Evolutionary conservation across 2,113 vertebrate species (phyloP), one percentile per base, ranked within the genome.

Genomic region (Crotophaga sulcirostris): DNA sequence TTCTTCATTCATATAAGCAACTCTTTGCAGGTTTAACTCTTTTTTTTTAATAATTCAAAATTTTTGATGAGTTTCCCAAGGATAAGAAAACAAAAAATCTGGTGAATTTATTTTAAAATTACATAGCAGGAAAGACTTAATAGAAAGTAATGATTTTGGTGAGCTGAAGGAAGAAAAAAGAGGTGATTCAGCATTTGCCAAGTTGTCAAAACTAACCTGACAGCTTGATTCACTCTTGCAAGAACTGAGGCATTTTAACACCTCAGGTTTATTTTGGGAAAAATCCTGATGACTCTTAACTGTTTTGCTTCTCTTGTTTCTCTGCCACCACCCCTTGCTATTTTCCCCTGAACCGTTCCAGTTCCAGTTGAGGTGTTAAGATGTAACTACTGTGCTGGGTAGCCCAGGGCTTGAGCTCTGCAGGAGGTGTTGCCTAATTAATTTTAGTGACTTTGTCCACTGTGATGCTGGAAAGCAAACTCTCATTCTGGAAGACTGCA

Each of bases 281-380:
- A 88, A 88, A 38, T 67, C 73, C 47, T 67, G 38, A 31, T 42
- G 54, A 44, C 20, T 80, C 63, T 76, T 63, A 79, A 80, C 63
- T 76, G 44, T 51, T 86, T 47, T 84, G 38, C 38, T 84, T 42
- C 52, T 67, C 28, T 18, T 59, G 12, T 73, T 82, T 33, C 44
- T 52, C 54, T 84, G 40, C 68, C 10, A 31, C 72, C 76, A 79
- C 87, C 40, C 5, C 2, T 47, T 75, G 68, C 73, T 90, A 28
- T 84, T 92, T 87, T 54, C 17, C 45, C 63, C 52, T 34, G 54
- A 64, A 59, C 21, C n/a, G 33, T 74, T 85, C 51, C 55, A 85
- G 52, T 31, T 94, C 78, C 78, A 94, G 90, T 66, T 55, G 83
- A 81, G 79, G 70, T 87, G 90, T 88, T 81, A 82, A 76, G 86